A percentile compares a stretch with the other conserved stretches of the same genome.
Conservation (phyloP, 2,888 invertebrate genomes). For the Plebejus argus region DNA sequence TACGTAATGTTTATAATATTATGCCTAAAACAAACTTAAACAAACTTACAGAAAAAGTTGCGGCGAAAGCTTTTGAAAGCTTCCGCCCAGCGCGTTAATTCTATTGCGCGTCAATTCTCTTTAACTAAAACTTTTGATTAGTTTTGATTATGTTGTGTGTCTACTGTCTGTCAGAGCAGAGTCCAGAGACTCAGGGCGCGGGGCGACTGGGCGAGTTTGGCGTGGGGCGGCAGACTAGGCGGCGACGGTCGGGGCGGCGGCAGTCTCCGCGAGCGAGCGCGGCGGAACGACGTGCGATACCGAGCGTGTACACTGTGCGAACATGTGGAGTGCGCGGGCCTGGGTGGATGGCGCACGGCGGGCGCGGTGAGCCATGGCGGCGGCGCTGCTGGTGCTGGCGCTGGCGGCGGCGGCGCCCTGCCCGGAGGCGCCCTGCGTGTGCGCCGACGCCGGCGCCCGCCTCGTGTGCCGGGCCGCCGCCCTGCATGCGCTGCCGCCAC, state of each 20-base stretch:
- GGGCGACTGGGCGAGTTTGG: slow-evolving; percentile 32
- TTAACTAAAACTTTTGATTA: slow-evolving; percentile 15
- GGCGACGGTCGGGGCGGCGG: slow-evolving; percentile 41
- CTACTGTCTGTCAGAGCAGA: too few relatives aligned
- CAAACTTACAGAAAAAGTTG: background rate
- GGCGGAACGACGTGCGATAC: slow-evolving; percentile 51
- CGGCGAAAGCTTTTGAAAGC: background rate
- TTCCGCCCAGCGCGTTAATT: background rate
- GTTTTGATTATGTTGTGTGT: background rate
- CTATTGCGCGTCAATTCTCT: background rate
- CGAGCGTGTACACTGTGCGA: slow-evolving; percentile 58
- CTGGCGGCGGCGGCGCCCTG: slow-evolving; percentile 44
- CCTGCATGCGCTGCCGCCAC: slow-evolving; percentile 58
- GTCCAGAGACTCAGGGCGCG: slow-evolving; percentile 35
- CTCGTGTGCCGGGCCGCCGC: slow-evolving; percentile 58
- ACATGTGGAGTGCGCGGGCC: slow-evolving; percentile 26
- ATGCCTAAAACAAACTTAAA: background rate
- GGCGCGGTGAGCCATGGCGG: slow-evolving; percentile 55
- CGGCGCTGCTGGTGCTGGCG: slow-evolving; percentile 45
- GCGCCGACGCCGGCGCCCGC: slow-evolving; percentile 56
- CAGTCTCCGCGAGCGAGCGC: slow-evolving; percentile 49
- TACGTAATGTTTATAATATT: too few relatives aligned
- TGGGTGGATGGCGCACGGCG: slow-evolving; percentile 64
- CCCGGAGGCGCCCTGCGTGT: slow-evolving; percentile 51
- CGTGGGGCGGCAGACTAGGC: slow-evolving; percentile 42